Evolutionary conservation across 2,113 vertebrate species (phyloP), one percentile per base, ranked within the genome.

Genomic region (Synchiropus splendidus): DNA sequence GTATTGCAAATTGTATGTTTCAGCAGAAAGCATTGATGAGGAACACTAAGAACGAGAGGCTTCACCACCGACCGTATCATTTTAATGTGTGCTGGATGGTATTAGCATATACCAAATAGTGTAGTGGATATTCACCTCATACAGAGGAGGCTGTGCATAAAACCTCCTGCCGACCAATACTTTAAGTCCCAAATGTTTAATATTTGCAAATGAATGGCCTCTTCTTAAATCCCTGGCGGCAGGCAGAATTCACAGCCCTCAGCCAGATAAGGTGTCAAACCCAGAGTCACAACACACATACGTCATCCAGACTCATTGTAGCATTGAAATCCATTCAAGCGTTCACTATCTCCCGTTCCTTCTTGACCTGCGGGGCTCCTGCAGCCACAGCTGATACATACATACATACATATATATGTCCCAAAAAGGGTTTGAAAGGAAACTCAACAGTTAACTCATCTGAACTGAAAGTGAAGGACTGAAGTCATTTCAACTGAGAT

Each of bases 1-100:
- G 78, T 77, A 82, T 79, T 84, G 77, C 81, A 82, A 83, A 85
- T 80, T 36, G 75, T 79, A 74, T 53, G 32, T 86, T 83, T 84
- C 81, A 83, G 83, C 84, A 80, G 74, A 84, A 84, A 70, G 72
- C 74, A 75, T 59, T 80, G 78, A 81, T 84, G 83, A 79, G 79
- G 79, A 83, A 80, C 78, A 73, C 54, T 36, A 21, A 71, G 75
- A 75, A 62, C 30, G 38, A 50, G 50, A 53, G 36, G 59, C 57
- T 62, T 31, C 59, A 64, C 73, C 57, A 58, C 51, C 61, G 54
- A 55, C 64, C 31, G 18, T 57, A 67, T 64, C 55, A 61, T 75
- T 76, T 52, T 53, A 64, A 73, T 30, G 55, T 67, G 70, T 67
- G 70, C 61, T 69, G 51, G 67, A 75, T 74, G 77, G 58, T 63